These are phyloP conservation scores for Craterocephalus amniculus DNA, from an alignment of 2,797 vertebrate species.

Conservation along the genomic window DNA sequence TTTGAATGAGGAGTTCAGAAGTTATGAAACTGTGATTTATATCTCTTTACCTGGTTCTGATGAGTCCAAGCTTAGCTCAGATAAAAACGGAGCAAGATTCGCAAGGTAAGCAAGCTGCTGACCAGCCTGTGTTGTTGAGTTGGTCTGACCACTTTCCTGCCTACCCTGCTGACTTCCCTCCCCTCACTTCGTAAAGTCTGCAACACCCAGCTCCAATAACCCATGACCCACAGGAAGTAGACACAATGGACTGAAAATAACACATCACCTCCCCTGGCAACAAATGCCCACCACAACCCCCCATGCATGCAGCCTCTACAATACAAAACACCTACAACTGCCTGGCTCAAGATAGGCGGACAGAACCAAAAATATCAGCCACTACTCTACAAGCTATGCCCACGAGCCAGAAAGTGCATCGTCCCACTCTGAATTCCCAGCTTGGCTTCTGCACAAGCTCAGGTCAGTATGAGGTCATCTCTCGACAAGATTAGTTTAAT, in stretches of 20 bases:
- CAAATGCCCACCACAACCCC: slow-evolving; percentile 73
- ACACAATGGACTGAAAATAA: slow-evolving; percentile 97
- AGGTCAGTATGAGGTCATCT: slow-evolving; percentile 1
- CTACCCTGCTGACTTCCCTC: slow-evolving; percentile 78
- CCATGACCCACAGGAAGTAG: slow-evolving; percentile 96
- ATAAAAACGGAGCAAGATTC: slow-evolving; percentile 27
- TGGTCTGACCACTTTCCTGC: slow-evolving; percentile 84
- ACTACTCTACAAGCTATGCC: slow-evolving; percentile 43
- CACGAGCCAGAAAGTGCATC: slow-evolving; percentile 43
- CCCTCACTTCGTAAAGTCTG: slow-evolving; percentile 80
- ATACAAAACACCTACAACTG: slow-evolving; percentile 45
- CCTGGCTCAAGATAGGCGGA: slow-evolving; percentile 50
- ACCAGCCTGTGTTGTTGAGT: slow-evolving; percentile 71
- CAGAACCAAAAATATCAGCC: slow-evolving; percentile 68
- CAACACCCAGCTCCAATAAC: slow-evolving; percentile 92
- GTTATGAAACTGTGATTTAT: slow-evolving; percentile 2
- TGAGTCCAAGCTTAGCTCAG: slow-evolving; percentile 55
- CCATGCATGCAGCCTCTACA: slow-evolving; percentile 30
- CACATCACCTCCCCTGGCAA: slow-evolving; percentile 82
- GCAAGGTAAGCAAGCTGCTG: slow-evolving; percentile 61
- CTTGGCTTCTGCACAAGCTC: slow-evolving; percentile 14
- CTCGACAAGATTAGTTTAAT: slow-evolving; percentile 5
- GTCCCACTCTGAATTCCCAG: slow-evolving; percentile 30
- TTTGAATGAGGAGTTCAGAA: not conserved
- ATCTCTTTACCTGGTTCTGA: slow-evolving; percentile 70